These are phyloP conservation scores for Gymnocheta viridis DNA, from an alignment of 2,888 invertebrate genomes.

Conservation along the genomic window DNA sequence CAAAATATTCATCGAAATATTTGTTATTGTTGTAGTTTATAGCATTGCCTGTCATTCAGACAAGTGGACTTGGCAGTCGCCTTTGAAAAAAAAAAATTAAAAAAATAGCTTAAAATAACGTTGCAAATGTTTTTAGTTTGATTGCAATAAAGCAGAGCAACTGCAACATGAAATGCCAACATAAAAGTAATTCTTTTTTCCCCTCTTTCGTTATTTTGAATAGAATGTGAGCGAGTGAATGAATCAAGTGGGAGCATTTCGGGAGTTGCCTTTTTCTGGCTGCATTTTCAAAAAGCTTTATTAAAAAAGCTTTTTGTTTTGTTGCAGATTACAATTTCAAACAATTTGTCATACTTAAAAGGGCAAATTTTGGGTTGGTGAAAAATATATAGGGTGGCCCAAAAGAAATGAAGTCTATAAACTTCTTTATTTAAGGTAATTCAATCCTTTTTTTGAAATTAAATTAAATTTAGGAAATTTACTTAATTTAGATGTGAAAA, in stretches of 20 bases:
- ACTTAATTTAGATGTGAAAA: no score
- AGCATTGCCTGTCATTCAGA: constrained; percentile 58
- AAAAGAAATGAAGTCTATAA: no score
- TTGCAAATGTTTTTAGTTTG: background rate
- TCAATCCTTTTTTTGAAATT: no score
- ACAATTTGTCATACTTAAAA: constrained; percentile 17
- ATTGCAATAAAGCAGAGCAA: constrained; percentile 9
- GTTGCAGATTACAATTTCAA: background rate
- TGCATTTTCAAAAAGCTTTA: background rate
- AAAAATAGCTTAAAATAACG: background rate
- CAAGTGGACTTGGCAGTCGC: constrained; percentile 68
- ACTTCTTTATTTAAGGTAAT: no score
- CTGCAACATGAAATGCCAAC: constrained; percentile 37
- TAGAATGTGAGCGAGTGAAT: constrained; percentile 3
- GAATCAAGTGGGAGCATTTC: background rate
- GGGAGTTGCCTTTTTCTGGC: background rate
- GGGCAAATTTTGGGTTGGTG: constrained; percentile 23
- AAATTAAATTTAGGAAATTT: no score
- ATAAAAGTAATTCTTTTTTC: background rate
- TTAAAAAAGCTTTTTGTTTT: background rate
- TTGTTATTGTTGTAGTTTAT: constrained; percentile 6
- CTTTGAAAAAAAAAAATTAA: constrained; percentile 49
- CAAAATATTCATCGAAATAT: background rate
- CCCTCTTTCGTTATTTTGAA: background rate
- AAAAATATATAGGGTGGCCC: no score